Percentiles rank a stretch among this genome's conserved stretches.
Evolutionary conservation across 2,113 vertebrate genomes (phyloP).

Genomic region (Ptilonorhynchus violaceus): DNA sequence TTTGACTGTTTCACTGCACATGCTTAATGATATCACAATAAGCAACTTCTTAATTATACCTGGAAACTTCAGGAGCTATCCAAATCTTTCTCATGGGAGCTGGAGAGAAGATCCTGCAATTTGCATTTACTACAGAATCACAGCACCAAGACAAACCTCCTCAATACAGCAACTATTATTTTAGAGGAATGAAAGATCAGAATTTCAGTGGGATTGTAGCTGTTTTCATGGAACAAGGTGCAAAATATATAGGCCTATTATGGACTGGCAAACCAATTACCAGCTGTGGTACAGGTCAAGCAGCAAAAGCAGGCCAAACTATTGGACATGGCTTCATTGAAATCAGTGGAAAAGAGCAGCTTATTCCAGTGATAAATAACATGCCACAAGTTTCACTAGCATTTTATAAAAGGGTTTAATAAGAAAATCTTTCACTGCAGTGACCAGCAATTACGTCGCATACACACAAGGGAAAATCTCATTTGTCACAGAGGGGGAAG

Average conservation of each 20-base stretch:
- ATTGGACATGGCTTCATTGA: background rate
- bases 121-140: background rate
- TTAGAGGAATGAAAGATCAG: background rate
- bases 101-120: background rate
- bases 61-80: background rate
- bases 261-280: constrained; percentile 19
- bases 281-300: background rate
- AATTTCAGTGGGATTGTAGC: background rate
- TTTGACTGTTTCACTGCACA: background rate
- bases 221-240: background rate
- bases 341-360: background rate
- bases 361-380: background rate
- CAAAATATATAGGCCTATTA: background rate
- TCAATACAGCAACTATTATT: background rate
- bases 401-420: background rate
- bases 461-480: background rate
- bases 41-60: background rate
- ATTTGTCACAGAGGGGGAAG: background rate
- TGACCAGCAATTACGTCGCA: accelerated
- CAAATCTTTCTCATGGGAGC: background rate
- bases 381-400: background rate
- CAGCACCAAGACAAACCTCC: background rate
- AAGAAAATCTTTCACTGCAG: background rate
- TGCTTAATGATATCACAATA: background rate
- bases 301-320: background rate